A percentile compares a stretch with the other conserved stretches of the same genome.
These are phyloP conservation scores for Archaeoteleia sp. DNA, from an alignment of 2,888 invertebrate species.

Conservation along the genomic window DNA sequence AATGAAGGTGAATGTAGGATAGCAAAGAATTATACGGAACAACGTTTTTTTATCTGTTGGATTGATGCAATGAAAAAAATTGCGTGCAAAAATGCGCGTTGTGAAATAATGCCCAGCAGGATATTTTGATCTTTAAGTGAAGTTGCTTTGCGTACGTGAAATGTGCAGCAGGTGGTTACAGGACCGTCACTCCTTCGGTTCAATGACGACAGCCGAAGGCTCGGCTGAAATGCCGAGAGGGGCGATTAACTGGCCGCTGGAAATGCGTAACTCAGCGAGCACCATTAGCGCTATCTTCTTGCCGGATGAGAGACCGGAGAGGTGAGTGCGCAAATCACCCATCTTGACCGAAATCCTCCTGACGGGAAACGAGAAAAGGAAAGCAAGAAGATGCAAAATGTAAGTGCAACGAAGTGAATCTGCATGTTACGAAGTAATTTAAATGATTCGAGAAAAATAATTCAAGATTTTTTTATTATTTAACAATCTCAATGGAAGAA, in stretches of 20 bases:
- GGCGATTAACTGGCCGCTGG: constrained; percentile 58
- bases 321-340: constrained; percentile 59
- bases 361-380: constrained; percentile 28
- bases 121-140: constrained; percentile 41
- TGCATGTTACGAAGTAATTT: too few relatives aligned
- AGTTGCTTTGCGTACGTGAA: constrained; percentile 27
- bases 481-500: too few relatives aligned
- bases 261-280: constrained; percentile 68
- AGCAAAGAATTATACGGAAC: too few relatives aligned
- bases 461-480: too few relatives aligned
- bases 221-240: constrained; percentile 50
- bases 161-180: constrained; percentile 66
- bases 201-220: constrained; percentile 52
- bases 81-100: constrained; percentile 23
- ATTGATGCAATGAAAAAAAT: constrained; percentile 1
- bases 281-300: constrained; percentile 67
- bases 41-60: too few relatives aligned
- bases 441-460: too few relatives aligned
- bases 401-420: neutral
- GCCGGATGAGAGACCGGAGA: constrained; percentile 53
- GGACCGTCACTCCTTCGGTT: constrained; percentile 55
- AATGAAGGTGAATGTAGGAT: too few relatives aligned
- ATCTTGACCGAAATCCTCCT: constrained; percentile 27
- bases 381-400: constrained; percentile 2
- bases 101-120: constrained; percentile 45